Percentiles rank a stretch among this genome's conserved stretches.
These are phyloP conservation scores for Gymnothorax reevesii DNA, from an alignment of 2,797 vertebrate species.

Conservation along the genomic window DNA sequence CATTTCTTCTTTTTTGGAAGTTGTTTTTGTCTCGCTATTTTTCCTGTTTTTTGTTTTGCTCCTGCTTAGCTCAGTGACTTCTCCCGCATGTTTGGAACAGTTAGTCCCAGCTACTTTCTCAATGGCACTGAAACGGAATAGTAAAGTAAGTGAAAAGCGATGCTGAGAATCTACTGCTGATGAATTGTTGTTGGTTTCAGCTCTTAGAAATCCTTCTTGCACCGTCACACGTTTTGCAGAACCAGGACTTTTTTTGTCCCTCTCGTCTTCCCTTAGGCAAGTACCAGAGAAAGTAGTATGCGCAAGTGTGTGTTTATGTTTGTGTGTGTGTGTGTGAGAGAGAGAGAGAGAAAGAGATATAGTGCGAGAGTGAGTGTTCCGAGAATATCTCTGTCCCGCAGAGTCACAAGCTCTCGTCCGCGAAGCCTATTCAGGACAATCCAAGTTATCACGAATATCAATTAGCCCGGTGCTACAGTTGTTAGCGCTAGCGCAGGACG, in stretches of 20 bases:
- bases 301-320: conserved; percentile 64
- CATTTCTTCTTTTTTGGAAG: conserved; percentile 27
- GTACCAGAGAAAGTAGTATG: conserved; percentile 60
- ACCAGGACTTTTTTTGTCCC: conserved; percentile 43
- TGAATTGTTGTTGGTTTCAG: conserved; percentile 64
- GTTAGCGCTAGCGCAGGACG: conserved; percentile 51
- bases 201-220: conserved; percentile 53
- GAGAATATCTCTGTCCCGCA: background rate
- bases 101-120: conserved; percentile 36
- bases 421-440: conserved; percentile 64
- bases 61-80: conserved; percentile 29
- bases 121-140: conserved; percentile 11
- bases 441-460: conserved; percentile 68
- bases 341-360: background rate
- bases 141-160: conserved; percentile 29
- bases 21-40: background rate
- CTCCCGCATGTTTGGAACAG: conserved; percentile 12
- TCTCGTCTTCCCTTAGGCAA: conserved; percentile 60
- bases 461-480: conserved; percentile 64
- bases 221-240: conserved; percentile 55
- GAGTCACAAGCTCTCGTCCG: conserved; percentile 65
- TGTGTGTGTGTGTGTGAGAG: background rate
- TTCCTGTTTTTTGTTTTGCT: conserved; percentile 31
- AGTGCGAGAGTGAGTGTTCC: background rate
- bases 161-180: conserved; percentile 50